Evolutionary conservation across 2,888 invertebrate genomes (phyloP).

Genomic region (Polymixis flavicincta): DNA sequence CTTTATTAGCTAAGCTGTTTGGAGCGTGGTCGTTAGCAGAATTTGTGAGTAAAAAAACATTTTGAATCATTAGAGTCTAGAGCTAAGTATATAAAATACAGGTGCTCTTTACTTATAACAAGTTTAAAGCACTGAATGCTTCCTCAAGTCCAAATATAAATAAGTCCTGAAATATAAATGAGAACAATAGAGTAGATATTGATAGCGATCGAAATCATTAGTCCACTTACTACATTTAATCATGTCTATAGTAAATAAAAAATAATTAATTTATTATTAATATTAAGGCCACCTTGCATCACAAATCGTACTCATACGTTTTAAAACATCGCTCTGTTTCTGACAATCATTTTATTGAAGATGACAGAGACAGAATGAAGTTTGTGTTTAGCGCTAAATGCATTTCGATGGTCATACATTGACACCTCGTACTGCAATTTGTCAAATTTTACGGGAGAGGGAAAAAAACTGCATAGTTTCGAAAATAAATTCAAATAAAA

Average conservation of each 20-base stretch:
- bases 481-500: too few species aligned
- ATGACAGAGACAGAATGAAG: background rate
- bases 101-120: constrained; percentile 54
- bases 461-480: too few species aligned
- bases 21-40: constrained; percentile 75
- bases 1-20: constrained; percentile 72
- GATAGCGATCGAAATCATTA: constrained; percentile 34
- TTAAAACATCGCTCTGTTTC: background rate
- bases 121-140: constrained; percentile 59
- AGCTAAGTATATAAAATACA: constrained; percentile 54
- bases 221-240: constrained; percentile 39
- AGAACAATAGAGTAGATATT: constrained; percentile 36
- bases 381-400: background rate
- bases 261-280: background rate
- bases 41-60: constrained; percentile 55
- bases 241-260: constrained; percentile 31
- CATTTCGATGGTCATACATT: too few species aligned
- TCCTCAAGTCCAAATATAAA: constrained; percentile 61
- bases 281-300: background rate
- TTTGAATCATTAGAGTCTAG: constrained; percentile 52
- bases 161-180: constrained; percentile 48
- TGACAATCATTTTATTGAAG: background rate
- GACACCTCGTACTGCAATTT: too few species aligned
- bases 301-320: background rate
- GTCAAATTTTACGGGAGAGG: too few species aligned